Evolutionary conservation across 2,797 vertebrate genomes (phyloP), one percentile per base, ranked within the genome.

Genomic region (Oryzias dopingdopingensis): DNA sequence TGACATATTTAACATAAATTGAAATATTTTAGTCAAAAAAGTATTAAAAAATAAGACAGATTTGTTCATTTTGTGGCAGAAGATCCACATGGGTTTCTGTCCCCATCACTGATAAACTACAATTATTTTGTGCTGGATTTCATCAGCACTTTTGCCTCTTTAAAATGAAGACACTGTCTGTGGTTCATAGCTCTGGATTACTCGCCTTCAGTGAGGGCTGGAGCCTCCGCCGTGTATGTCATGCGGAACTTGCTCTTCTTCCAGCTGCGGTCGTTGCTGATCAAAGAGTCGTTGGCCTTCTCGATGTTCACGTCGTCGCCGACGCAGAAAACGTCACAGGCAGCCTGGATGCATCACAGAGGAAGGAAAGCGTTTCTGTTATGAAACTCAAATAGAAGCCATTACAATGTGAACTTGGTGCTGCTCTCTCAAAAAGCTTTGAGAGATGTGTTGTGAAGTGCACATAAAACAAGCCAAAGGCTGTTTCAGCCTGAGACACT

Each of bases 191-290:
- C 42, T 57, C 15, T 4, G 7, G 42, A 52, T 48, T 10, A 43
- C 12, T 14, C 87, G 96, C 97, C 97, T 90, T 95, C 93, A 0
- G 95, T 95, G 49, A 99, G 92, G 14, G 92, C 93, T 0, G 96
- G 96, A 0, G 96, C 95, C 79, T 97, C 95, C 0, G 93, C 94
- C 15, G 93, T 93, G 0, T 95, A 97, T 4, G 93, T 95, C 75
- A 99, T 72, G 16, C 97, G 95, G 88, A 97, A 99, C 76, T 97
- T 98, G 93, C 91, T 95, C 82, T 97, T 96, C 83, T 98, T 98
- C 97, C 97, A 99, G 91, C 96, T 98, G 62, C 96, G 95, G 87
- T 98, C 96, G 0, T 98, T 99, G 88, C 94, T 98, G 85, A 98
- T 98, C 79, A 99, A 83, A 4, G 96, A 97, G 85, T 98, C 91